Base-by-base conservation (phyloP, 2,797 vertebrate species). In the Scyliorhinus canicula region DNA sequence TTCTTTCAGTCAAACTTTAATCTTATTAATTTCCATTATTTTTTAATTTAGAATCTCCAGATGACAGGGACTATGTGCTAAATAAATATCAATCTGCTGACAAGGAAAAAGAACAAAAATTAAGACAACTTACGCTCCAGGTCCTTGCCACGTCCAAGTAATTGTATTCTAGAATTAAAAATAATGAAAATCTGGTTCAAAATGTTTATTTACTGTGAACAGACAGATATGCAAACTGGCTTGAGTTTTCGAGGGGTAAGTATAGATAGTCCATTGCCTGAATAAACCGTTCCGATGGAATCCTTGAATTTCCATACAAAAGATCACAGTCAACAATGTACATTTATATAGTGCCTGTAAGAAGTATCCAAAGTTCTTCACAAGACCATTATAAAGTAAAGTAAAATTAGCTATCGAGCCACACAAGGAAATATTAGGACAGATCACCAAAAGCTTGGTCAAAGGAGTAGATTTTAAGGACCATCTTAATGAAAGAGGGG, bases 81-180 rank as follows among this genome's bases (percentile, higher is more conserved):
- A 94, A 93, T 52, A 57, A 31, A 35, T 55, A 71, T 7, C 47
- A 94, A 71, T 94, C n/a, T 74, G 0, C 8, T 35, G 12, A 71
- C 31, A 95, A 82, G n/a, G 1, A 28, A 5, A 35, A 65, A 44
- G 96, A 95, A 96, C 24, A 77, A 93, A 63, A 96, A 96, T 7
- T 4, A 5, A 93, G 71, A 93, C 1, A 7, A 98, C 99, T 98
- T 97, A 99, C 99, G 99, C 99, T 97, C 98, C 98, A 12, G 99
- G 99, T 1, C 99, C 99, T 96, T 99, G 99, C 99, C 99, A 99
- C 0, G 99, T 99, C 99, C 99, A 99, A 0, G 99, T 99, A 96
- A 99, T 99, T 19, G 99, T 98, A 96, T 99, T 99, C 99, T 99
- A 96, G 77, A 95, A 95, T 95, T 44, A 84, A 71, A 95, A 96